phyloP scores from a whole-genome alignment of 2,888 invertebrate species.

The Bellardia pandia region DNA sequence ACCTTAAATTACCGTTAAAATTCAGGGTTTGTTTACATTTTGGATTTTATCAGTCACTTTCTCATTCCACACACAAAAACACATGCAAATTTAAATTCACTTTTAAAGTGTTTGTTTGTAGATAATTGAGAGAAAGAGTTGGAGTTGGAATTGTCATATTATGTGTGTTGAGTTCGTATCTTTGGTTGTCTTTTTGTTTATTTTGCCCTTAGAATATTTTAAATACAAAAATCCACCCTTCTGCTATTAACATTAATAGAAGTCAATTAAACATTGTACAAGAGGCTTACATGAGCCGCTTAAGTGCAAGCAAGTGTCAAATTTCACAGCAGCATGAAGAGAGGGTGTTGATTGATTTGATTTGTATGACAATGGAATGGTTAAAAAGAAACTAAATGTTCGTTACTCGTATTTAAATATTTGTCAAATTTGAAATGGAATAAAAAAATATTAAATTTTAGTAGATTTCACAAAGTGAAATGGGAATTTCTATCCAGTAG shows the following conservation, averaged over 20 bases:
- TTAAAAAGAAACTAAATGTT: too few species aligned
- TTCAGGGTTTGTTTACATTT: constrained; percentile 59
- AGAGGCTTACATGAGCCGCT: constrained; percentile 49
- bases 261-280: constrained; percentile 68
- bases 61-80: background rate
- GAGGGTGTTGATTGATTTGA: constrained; percentile 32
- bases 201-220: constrained; percentile 43
- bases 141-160: constrained; percentile 10
- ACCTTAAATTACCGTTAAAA: constrained; percentile 61
- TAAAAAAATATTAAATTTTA: background rate
- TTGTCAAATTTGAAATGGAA: background rate
- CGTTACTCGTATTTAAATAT: background rate
- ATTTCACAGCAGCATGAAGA: constrained; percentile 39
- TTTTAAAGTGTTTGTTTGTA: constrained; percentile 36
- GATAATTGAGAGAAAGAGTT: background rate
- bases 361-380: background rate
- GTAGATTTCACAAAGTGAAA: too few species aligned
- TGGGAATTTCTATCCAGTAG: too few species aligned
- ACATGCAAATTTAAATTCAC: constrained; percentile 49
- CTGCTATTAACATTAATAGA: constrained; percentile 65
- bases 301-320: constrained; percentile 70
- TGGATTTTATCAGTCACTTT: constrained; percentile 38
- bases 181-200: constrained; percentile 30
- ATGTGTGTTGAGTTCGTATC: background rate
- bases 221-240: constrained; percentile 52